Evolutionary conservation across 2,797 vertebrate genomes (phyloP).

Genomic region (Gymnoscopelus microlampas): DNA sequence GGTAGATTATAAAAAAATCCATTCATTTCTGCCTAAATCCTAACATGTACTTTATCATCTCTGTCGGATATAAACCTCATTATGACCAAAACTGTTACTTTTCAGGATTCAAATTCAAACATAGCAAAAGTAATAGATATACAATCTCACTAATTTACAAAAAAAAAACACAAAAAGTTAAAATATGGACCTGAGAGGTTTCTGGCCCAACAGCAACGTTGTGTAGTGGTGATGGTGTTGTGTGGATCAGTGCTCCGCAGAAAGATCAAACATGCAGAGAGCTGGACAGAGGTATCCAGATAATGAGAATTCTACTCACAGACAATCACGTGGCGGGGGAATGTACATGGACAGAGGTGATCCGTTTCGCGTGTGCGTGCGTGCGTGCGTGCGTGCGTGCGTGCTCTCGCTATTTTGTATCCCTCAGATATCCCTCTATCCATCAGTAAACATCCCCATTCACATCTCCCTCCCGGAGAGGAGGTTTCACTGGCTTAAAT

Average conservation of each 20-base stretch:
- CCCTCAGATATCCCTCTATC: constrained; percentile 19
- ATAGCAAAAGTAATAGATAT: no score
- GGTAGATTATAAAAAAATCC: no score
- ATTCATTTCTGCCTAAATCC: no score
- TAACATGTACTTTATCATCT: no score
- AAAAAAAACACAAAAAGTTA: no score
- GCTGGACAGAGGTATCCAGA: constrained; percentile 24
- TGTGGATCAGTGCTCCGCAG: background rate
- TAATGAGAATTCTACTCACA: constrained; percentile 54
- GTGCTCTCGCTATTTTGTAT: background rate
- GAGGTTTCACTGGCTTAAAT: background rate
- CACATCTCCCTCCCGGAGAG: constrained; percentile 1
- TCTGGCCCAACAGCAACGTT: no score
- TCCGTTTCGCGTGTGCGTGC: no score
- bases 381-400: background rate
- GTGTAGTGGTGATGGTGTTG: background rate
- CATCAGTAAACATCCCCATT: constrained; percentile 26
- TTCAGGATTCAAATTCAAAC: no score
- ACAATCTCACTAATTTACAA: no score
- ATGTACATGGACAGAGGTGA: constrained; percentile 13
- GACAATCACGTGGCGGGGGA: constrained; percentile 13
- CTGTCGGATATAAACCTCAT: no score
- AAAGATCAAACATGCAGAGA: background rate
- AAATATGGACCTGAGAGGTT: no score
- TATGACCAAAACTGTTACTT: no score